phyloP scores from a whole-genome alignment of 2,888 invertebrate species.

The Amphipoea lucens region DNA sequence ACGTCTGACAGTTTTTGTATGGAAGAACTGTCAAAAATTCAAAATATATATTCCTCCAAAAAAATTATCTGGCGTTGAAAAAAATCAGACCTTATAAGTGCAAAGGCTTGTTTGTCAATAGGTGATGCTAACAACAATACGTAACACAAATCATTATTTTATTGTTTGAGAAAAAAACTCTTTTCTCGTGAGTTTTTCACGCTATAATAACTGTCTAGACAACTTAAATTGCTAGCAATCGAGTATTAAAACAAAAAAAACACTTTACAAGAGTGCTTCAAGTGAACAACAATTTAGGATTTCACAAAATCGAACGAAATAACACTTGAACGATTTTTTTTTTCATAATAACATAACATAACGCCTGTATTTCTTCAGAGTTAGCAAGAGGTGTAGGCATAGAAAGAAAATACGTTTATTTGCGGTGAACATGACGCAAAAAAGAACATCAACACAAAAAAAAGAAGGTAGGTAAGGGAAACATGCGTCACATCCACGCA shows the following conservation, averaged over 20 bases:
- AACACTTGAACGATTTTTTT: not conserved
- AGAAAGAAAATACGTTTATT: no score
- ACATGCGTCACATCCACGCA: no score
- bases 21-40: no score
- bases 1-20: no score
- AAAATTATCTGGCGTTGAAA: no score
- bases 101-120: not conserved
- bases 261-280: not conserved
- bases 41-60: no score
- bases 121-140: not conserved
- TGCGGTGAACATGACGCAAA: no score
- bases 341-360: not conserved
- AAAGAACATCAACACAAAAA: no score
- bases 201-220: slow-evolving; percentile 16
- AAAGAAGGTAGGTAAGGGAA: no score
- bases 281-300: not conserved
- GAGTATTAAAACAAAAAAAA: not conserved
- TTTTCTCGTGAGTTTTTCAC: not conserved
- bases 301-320: not conserved
- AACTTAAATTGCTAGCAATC: slow-evolving; percentile 13
- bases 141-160: not conserved
- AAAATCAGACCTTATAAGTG: not conserved
- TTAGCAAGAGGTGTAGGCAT: not conserved
- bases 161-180: not conserved
- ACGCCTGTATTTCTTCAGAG: not conserved